These are phyloP conservation scores for Marronus borbonicus DNA, from an alignment of 2,888 invertebrate genomes.

Conservation along the genomic window DNA sequence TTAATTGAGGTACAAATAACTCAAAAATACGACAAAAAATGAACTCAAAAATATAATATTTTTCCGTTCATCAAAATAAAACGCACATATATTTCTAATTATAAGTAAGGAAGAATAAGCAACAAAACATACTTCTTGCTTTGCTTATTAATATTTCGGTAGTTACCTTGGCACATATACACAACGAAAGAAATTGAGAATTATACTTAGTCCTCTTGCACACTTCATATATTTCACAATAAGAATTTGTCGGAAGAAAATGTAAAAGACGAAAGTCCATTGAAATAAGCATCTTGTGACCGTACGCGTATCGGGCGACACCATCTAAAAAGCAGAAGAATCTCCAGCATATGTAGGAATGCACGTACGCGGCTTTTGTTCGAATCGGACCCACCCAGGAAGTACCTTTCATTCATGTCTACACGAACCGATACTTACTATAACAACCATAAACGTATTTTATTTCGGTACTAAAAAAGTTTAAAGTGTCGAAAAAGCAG, in stretches of 20 bases:
- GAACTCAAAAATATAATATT: too few relatives aligned
- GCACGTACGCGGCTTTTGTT: conserved; percentile 68
- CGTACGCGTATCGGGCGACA: conserved; percentile 63
- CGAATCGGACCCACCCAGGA: conserved; percentile 67
- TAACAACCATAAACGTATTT: conserved; percentile 52
- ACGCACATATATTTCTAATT: too few relatives aligned
- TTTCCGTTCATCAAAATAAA: too few relatives aligned
- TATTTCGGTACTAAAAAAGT: conserved; percentile 53
- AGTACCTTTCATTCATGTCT: conserved; percentile 59
- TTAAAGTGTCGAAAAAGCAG: conserved; percentile 47
- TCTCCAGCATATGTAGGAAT: conserved; percentile 66
- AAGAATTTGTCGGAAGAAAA: conserved; percentile 1
- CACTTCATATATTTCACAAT: neutral
- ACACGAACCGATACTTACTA: conserved; percentile 52
- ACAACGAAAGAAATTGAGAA: too few relatives aligned
- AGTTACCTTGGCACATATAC: too few relatives aligned
- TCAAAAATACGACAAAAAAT: too few relatives aligned
- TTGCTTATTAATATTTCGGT: too few relatives aligned
- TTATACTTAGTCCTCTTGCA: too few relatives aligned
- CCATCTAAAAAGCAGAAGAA: conserved; percentile 65
- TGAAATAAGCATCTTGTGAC: conserved; percentile 48
- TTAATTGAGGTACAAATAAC: too few relatives aligned
- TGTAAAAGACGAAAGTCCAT: neutral
- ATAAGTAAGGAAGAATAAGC: too few relatives aligned
- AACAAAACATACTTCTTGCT: too few relatives aligned